These are phyloP conservation scores for Proisotoma minuta DNA, from an alignment of 2,888 invertebrate species.

Conservation along the genomic window DNA sequence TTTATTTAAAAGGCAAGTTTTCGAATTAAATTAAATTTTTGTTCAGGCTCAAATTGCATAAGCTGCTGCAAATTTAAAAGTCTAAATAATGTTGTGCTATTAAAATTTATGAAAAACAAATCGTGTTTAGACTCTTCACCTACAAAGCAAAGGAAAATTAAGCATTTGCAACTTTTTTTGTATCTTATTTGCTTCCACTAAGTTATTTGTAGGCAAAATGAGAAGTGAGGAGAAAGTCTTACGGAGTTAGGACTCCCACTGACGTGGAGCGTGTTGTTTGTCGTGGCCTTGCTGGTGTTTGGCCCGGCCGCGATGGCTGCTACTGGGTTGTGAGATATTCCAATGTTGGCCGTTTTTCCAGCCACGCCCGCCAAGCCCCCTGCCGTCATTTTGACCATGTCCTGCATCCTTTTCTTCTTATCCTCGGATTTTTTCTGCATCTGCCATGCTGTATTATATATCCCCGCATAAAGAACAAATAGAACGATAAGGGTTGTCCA, in stretches of 20 bases:
- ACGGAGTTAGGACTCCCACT: slow-evolving; percentile 25
- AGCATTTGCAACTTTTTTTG: too few species aligned
- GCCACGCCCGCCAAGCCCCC: slow-evolving; percentile 73
- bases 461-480: slow-evolving; percentile 91
- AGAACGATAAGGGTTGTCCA: slow-evolving; percentile 96
- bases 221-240: neutral
- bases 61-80: too few species aligned
- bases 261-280: slow-evolving; percentile 41
- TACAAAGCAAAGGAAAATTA: too few species aligned
- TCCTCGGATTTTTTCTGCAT: slow-evolving; percentile 97
- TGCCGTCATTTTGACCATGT: slow-evolving; percentile 84
- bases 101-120: too few species aligned
- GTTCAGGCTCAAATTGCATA: too few species aligned
- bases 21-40: too few species aligned
- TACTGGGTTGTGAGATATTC: slow-evolving; percentile 66
- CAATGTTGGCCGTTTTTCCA: slow-evolving; percentile 64
- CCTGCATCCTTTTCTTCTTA: slow-evolving; percentile 91
- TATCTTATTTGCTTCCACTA: too few species aligned
- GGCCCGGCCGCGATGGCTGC: slow-evolving; percentile 64
- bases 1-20: too few species aligned
- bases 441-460: slow-evolving; percentile 93
- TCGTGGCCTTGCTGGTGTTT: slow-evolving; percentile 58
- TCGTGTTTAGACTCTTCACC: too few species aligned
- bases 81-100: too few species aligned
- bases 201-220: too few species aligned